Conservation (phyloP, 1,140 invertebrate genomes). For the Ceratoteleas bidentatus region DNA sequence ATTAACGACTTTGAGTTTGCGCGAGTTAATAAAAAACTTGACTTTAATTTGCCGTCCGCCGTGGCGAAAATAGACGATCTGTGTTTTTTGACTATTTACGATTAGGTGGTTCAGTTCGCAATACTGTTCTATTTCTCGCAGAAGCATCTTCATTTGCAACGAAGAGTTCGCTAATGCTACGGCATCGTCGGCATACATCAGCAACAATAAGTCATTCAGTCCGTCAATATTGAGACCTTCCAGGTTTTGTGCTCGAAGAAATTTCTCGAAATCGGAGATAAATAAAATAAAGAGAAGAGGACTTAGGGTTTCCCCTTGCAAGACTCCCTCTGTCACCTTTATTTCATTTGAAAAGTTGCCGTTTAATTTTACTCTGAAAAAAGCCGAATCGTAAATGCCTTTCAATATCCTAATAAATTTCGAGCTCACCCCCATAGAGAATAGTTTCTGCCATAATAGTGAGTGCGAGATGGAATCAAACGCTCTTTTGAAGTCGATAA, state of each 20-base stretch:
- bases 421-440: background rate
- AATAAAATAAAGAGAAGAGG: too few species aligned
- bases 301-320: too few species aligned
- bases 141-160: background rate
- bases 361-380: background rate
- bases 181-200: background rate
- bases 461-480: conserved; percentile 6
- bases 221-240: too few species aligned
- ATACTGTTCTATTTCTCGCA: background rate
- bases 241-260: too few species aligned
- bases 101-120: background rate
- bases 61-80: conserved; percentile 3
- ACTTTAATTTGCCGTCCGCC: background rate
- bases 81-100: background rate
- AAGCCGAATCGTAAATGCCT: background rate
- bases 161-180: background rate
- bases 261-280: too few species aligned
- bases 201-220: too few species aligned
- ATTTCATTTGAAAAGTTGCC: conserved; percentile 1
- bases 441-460: background rate
- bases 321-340: background rate
- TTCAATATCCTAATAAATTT: background rate
- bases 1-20: background rate
- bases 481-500: background rate
- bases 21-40: background rate